Evolutionary conservation across 2,113 vertebrate species (phyloP), one percentile per base, ranked within the genome.

Genomic region (Gopherus flavomarginatus): DNA sequence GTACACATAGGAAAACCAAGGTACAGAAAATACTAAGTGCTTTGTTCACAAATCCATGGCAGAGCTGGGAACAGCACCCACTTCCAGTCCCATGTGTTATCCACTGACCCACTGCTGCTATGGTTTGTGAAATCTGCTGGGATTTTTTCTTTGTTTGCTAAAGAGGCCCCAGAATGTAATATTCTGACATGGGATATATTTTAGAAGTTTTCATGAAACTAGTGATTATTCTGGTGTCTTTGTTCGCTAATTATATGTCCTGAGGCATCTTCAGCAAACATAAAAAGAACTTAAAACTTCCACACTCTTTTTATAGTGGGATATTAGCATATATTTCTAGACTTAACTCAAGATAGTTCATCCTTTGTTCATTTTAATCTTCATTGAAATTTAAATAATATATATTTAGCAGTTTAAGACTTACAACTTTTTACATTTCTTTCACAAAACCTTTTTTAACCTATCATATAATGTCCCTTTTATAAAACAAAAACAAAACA

Each of bases 171-270:
- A 1, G 53, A 17, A 19, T 83, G 22, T 5, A 22, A 57, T 17
- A 29, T 12, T 62, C 5, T 19, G 49, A 0, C 6, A 92, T 65
- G 29, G 19, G 69, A 80, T 16, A 29, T 12, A 14, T 8, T n/a
- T 21, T 22, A 6, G 56, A 1, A 62, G 22, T 65, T 12, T 86
- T 17, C 29, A 80, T 88, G 19, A 69, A 69, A 69, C 14, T 69
- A 69, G 10, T 10, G 78, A 27, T 6, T 83, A 0, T 11, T 3
- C 8, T 0, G 0, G 38, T 21, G 14, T 16, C 1, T 11, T 4
- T 4, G 3, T 38, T 90, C 82, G 29, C 11, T 14, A 52, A 54
- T 59, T 86, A 4, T 1, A 0, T 26, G 12, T 31, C 13, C 19
- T 29, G 21, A 27, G 16, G 16, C 2, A 3, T 17, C 31, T n/a